A percentile compares a stretch with the other conserved stretches of the same genome.
Evolutionary conservation across 2,113 vertebrate genomes (phyloP).

Genomic region (Spheniscus mendiculus): DNA sequence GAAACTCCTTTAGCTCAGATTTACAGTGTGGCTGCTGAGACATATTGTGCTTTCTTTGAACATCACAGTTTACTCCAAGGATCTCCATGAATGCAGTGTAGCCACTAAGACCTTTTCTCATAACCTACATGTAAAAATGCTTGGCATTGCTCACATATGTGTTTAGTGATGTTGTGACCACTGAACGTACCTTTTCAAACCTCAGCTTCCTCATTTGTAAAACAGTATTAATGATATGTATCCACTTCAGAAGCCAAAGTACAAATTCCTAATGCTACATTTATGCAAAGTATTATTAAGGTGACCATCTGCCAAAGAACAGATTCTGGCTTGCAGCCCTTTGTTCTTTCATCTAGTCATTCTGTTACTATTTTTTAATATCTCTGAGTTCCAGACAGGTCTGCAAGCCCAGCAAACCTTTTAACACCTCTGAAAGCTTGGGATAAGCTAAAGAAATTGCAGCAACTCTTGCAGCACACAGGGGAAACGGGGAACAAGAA

Average conservation of each 20-base stretch:
- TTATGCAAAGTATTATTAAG: conserved; percentile 37
- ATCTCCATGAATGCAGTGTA: not conserved
- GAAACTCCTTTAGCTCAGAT: not conserved
- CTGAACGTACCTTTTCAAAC: not conserved
- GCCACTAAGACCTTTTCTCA: not conserved
- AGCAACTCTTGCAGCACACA: not conserved
- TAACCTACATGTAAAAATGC: not conserved
- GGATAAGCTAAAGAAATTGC: conserved; percentile 20
- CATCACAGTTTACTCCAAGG: not conserved
- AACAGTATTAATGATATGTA: conserved; percentile 9
- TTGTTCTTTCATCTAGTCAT: conserved; percentile 22
- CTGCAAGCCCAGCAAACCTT: conserved; percentile 38
- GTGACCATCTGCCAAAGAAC: conserved; percentile 45
- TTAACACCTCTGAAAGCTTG: conserved; percentile 48
- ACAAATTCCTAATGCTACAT: conserved; percentile 32
- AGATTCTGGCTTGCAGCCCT: conserved; percentile 41
- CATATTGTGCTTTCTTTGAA: not conserved
- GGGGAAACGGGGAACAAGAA: not conserved
- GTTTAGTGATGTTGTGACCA: not conserved
- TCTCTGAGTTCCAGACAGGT: not conserved
- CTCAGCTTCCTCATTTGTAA: not conserved
- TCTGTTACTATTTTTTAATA: conserved; percentile 17
- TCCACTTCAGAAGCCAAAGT: conserved; percentile 30
- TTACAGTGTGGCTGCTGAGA: not conserved
- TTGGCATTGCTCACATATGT: not conserved